A percentile compares a stretch with the other conserved stretches of the same genome.
Evolutionary conservation across 2,888 invertebrate species (phyloP).

Genomic region (Malthinus flaveolus): DNA sequence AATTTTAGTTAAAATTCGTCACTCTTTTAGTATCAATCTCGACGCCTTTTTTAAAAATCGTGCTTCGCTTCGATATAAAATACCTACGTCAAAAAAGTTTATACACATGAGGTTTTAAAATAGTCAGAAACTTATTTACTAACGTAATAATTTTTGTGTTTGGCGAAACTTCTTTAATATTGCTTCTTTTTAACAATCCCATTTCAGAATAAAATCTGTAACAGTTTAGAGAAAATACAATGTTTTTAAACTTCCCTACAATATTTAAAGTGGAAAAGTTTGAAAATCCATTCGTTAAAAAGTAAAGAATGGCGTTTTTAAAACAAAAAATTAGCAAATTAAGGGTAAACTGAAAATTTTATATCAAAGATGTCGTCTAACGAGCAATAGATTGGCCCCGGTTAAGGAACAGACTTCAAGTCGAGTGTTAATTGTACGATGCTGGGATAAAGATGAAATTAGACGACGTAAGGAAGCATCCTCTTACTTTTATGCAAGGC

Average conservation of each 20-base stretch:
- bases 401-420: conserved; percentile 28
- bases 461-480: conserved; percentile 16
- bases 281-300: conserved; percentile 9
- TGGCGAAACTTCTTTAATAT: conserved; percentile 15
- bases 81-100: neutral
- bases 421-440: conserved; percentile 28
- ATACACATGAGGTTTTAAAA: neutral
- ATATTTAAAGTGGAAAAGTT: conserved; percentile 22
- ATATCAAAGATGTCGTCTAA: conserved; percentile 23
- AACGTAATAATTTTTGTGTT: conserved; percentile 10
- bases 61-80: neutral
- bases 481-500: conserved; percentile 13
- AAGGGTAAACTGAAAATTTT: conserved; percentile 19
- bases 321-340: conserved; percentile 14
- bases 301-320: neutral
- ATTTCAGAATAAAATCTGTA: conserved; percentile 13
- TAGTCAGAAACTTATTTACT: conserved; percentile 1
- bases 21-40: no score
- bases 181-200: conserved; percentile 8
- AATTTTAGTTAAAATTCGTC: no score
- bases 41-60: no score
- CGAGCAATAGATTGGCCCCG: conserved; percentile 24
- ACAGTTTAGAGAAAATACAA: conserved; percentile 14
- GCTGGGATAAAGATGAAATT: conserved; percentile 22
- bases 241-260: conserved; percentile 17